These are phyloP conservation scores for Tachina fera DNA, from an alignment of 2,888 invertebrate species.

Conservation along the genomic window DNA sequence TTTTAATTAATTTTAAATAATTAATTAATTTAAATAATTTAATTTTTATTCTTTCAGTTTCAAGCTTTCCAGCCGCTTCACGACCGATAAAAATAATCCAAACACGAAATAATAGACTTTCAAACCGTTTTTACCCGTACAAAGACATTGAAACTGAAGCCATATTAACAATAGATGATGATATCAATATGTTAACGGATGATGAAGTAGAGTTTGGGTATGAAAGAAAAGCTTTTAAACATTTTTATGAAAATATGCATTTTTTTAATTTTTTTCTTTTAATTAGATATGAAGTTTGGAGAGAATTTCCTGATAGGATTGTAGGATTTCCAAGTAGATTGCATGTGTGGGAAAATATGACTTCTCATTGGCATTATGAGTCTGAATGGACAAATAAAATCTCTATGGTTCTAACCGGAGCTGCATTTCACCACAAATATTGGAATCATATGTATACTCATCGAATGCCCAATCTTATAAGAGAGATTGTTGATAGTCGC, in stretches of 20 bases:
- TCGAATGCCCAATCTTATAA: slow-evolving; percentile 92
- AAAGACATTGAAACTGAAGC: slow-evolving; percentile 98
- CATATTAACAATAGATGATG: slow-evolving; percentile 96
- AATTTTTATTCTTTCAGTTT: slow-evolving; percentile 85
- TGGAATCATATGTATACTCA: slow-evolving; percentile 97
- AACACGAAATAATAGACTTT: slow-evolving; percentile 95
- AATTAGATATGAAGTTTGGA: slow-evolving; percentile 92
- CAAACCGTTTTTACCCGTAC: slow-evolving; percentile 98
- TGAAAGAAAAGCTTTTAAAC: slow-evolving; percentile 79
- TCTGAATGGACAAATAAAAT: slow-evolving; percentile 99
- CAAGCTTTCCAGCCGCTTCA: slow-evolving; percentile 93
- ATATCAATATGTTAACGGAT: slow-evolving; percentile 96
- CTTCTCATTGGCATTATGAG: slow-evolving; percentile 94
- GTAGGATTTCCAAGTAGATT: slow-evolving; percentile 98
- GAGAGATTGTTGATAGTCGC: slow-evolving; percentile 95
- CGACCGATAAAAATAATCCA: slow-evolving; percentile 95
- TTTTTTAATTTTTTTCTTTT: neutral
- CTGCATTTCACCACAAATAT: slow-evolving; percentile 98
- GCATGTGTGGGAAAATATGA: slow-evolving; percentile 96
- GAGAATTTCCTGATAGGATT: slow-evolving; percentile 97
- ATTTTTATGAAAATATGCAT: neutral
- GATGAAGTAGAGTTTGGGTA: slow-evolving; percentile 98
- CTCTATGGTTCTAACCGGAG: slow-evolving; percentile 98
- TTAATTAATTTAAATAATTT: neutral
- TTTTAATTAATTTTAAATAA: neutral